Percentiles rank a stretch among this genome's conserved stretches.
Conservation (phyloP, 2,797 vertebrate species). For the Pelobates cultripes region DNA sequence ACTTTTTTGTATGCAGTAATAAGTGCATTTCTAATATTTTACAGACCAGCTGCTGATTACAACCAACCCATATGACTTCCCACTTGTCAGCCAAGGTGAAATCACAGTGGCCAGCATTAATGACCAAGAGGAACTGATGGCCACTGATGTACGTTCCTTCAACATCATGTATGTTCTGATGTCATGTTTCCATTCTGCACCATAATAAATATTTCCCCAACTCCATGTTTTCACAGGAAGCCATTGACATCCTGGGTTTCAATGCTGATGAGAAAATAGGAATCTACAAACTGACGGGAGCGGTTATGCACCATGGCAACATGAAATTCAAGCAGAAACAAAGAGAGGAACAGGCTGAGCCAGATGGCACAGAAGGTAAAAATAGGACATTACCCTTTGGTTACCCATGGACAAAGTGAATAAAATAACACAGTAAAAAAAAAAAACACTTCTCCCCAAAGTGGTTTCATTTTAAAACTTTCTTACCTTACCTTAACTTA, state of each 20-base stretch:
- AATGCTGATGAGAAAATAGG: slow-evolving; percentile 75
- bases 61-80: slow-evolving; percentile 82
- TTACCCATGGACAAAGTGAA: no score
- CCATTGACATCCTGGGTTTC: slow-evolving; percentile 81
- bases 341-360: slow-evolving; percentile 81
- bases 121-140: slow-evolving; percentile 85
- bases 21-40: slow-evolving; percentile 59
- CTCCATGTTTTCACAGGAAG: slow-evolving; percentile 61
- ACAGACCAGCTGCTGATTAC: slow-evolving; percentile 76
- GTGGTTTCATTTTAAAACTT: no score
- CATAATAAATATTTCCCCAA: neutral
- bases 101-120: slow-evolving; percentile 84
- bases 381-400: no score
- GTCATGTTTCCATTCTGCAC: neutral
- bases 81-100: slow-evolving; percentile 84
- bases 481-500: no score
- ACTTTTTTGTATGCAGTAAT: no score
- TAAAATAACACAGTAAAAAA: no score
- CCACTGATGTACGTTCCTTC: slow-evolving; percentile 82
- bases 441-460: no score
- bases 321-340: slow-evolving; percentile 86
- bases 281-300: slow-evolving; percentile 81
- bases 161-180: no score
- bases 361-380: slow-evolving; percentile 78
- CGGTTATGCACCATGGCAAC: slow-evolving; percentile 81